Base-by-base conservation (phyloP, 1,140 invertebrate species). In the Drosophila ananassae region DNA sequence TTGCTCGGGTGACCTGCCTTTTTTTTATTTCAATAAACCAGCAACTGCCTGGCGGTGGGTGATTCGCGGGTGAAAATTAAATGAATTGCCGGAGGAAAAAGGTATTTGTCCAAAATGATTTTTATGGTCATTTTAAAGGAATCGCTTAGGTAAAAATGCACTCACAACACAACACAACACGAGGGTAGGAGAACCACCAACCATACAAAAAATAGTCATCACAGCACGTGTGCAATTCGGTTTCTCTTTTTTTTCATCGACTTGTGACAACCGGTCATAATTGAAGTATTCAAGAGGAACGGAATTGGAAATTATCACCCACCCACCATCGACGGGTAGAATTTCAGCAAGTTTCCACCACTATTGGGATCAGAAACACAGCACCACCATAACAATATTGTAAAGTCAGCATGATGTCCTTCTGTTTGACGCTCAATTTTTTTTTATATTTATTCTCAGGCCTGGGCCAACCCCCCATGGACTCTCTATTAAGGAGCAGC, bases 41-140 rank as follows among this genome's bases (percentile, higher is more conserved):
- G 30, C 39, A 51, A 25, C 57, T 39, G 2, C 73, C 78, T 50
- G 61, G 17, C 39, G 3, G 34, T 41, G 7, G 3, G 25, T 6
- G 25, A 28, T 5, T 28, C 3, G 5, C 7, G 48, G 12, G 9
- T 37, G 44, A 46, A 21, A 50, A 21, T n/a, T 32, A 61, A 79
- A 75, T 79, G 66, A 78, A 83, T 78, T 71, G 71, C 61, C 52
- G 39, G 34, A 46, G 69, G 60, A 83, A 71, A 69, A 56, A 7
- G 48, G 32, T 41, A 58, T 85, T 52, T 67, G 77, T 46, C 25
- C 39, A 63, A 64, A 17, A 46, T 58, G 60, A 61, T 41, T 63
- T 83, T 79, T 84, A 83, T 68, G 76, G 61, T 51, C 37, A 44
- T 73, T 85, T 58, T 67, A 72, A 51, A 37, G 64, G 64, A 85